A percentile compares a stretch with the other conserved stretches of the same genome.
Conservation (phyloP, 2,888 invertebrate genomes). For the Timandra comae region DNA sequence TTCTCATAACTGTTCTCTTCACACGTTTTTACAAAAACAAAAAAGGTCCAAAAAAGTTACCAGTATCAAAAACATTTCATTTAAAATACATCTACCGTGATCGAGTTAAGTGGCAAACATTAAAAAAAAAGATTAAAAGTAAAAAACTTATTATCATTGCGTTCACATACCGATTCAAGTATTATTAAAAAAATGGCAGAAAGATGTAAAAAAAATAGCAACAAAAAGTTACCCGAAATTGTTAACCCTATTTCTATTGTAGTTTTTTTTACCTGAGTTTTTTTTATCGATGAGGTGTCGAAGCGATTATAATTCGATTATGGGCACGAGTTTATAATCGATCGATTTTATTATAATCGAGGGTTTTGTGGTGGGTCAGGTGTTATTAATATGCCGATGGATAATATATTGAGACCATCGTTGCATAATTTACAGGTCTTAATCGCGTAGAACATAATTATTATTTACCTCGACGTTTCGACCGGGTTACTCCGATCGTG, state of each 20-base stretch:
- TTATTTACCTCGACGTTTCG: too few relatives aligned
- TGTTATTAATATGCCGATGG: too few relatives aligned
- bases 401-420: too few relatives aligned
- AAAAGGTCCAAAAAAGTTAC: constrained; percentile 19
- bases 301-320: constrained; percentile 18
- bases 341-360: too few relatives aligned
- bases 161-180: constrained; percentile 41
- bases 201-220: constrained; percentile 19
- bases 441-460: too few relatives aligned
- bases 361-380: too few relatives aligned
- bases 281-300: constrained; percentile 33
- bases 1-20: too few relatives aligned
- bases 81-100: constrained; percentile 43
- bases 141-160: constrained; percentile 33
- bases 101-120: constrained; percentile 42
- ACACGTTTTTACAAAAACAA: constrained; percentile 31
- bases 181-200: constrained; percentile 19
- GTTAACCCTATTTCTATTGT: too few relatives aligned
- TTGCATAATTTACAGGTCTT: too few relatives aligned
- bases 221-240: constrained; percentile 14
- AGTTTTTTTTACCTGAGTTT: constrained; percentile 23
- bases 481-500: too few relatives aligned
- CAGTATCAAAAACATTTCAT: constrained; percentile 30
- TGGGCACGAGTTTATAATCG: constrained; percentile 28
- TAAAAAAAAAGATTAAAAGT: constrained; percentile 25